phyloP scores from a whole-genome alignment of 23 tunicate species.

The Diplosoma virens region DNA sequence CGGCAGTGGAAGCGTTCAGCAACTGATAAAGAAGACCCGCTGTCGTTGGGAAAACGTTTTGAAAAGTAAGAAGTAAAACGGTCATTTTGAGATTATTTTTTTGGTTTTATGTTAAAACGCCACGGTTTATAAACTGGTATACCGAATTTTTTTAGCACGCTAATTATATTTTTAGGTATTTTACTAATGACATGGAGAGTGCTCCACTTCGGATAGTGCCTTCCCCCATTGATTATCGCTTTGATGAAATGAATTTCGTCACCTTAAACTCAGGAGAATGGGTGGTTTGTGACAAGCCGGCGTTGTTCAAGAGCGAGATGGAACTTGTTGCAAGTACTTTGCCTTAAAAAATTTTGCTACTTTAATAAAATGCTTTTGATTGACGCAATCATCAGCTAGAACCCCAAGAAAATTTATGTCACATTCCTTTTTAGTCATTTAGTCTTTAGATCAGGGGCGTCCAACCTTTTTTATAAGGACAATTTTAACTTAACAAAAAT shows the following conservation, averaged over 20 bases:
- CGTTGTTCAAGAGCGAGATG: constrained; percentile 18
- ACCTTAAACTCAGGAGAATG: constrained; percentile 6
- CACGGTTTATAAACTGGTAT: background rate
- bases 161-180: constrained; percentile 8
- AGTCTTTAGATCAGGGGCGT: too few species aligned
- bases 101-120: background rate
- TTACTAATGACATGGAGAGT: background rate
- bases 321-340: constrained; percentile 3
- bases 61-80: constrained; percentile 4
- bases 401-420: too few species aligned
- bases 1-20: constrained; percentile 42
- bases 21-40: constrained; percentile 38
- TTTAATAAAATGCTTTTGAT: background rate
- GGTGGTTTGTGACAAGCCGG: constrained; percentile 13
- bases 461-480: too few species aligned
- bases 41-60: constrained; percentile 40
- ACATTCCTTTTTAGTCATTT: too few species aligned
- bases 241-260: background rate
- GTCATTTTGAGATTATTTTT: background rate
- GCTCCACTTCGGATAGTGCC: constrained; percentile 28
- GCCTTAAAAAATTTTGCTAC: background rate
- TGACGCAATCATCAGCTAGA: too few species aligned
- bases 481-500: too few species aligned
- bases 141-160: background rate
- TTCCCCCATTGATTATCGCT: constrained; percentile 6